Evolutionary conservation across 2,888 invertebrate species (phyloP).

Genomic region (Graphium colonna): DNA sequence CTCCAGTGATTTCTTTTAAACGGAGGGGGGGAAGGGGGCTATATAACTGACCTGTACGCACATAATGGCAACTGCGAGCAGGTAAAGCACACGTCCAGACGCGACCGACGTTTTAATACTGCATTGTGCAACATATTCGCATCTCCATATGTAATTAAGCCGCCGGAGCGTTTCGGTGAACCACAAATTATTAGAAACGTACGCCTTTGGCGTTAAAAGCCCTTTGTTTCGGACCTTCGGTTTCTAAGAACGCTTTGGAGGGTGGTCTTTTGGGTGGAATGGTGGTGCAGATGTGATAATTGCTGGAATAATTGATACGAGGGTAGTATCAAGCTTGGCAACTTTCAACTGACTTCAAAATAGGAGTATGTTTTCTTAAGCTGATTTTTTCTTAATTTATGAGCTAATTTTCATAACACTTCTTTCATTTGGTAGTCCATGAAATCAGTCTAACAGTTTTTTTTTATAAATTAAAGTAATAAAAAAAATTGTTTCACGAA

Average conservation of each 20-base stretch:
- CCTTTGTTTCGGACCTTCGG: slow-evolving; percentile 35
- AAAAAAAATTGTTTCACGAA: no score
- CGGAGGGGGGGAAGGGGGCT: no score
- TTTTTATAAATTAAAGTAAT: no score
- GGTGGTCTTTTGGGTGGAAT: slow-evolving; percentile 26
- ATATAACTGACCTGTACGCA: no score
- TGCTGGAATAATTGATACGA: neutral
- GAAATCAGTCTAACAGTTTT: no score
- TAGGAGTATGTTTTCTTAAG: no score
- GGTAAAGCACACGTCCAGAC: neutral
- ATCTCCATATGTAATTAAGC: slow-evolving; percentile 33
- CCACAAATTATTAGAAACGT: slow-evolving; percentile 36
- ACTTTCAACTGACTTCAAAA: no score
- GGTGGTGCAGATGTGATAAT: slow-evolving; percentile 18
- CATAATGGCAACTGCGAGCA: neutral
- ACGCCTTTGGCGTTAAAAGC: slow-evolving; percentile 29
- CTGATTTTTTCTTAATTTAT: no score
- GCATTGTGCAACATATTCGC: slow-evolving; percentile 28
- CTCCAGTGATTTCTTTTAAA: no score
- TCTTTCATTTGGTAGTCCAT: no score
- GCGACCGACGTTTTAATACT: slow-evolving; percentile 17
- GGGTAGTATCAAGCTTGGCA: no score
- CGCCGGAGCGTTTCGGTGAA: slow-evolving; percentile 25
- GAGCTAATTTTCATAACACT: no score
- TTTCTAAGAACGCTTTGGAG: slow-evolving; percentile 29